Evolutionary conservation across 2,797 vertebrate genomes (phyloP).

Genomic region (Myotis myotis): DNA sequence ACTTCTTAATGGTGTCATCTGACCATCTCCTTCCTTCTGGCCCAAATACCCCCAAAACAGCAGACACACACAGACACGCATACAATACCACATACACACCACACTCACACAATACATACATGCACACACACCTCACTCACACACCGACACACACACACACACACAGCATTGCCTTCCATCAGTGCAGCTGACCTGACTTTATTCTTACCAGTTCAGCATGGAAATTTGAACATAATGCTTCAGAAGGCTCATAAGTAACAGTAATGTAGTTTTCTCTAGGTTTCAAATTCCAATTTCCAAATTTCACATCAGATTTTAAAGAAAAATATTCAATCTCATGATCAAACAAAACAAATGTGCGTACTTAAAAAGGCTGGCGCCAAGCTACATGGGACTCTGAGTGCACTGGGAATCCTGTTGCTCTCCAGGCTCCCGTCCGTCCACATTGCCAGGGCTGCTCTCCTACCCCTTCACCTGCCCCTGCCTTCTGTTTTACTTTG

Average conservation of each 20-base stretch:
- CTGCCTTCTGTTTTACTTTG: not conserved
- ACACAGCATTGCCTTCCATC: not conserved
- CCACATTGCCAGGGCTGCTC: not conserved
- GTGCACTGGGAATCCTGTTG: not conserved
- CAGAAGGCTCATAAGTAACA: slow-evolving; percentile 27
- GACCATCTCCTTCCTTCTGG: not conserved
- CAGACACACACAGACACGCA: not conserved
- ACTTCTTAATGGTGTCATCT: not conserved
- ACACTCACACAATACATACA: not conserved
- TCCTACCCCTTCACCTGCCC: not conserved
- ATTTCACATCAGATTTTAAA: not conserved
- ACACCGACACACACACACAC: not conserved
- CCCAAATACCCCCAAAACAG: not conserved
- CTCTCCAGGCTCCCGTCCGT: too few relatives aligned
- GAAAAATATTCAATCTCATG: not conserved
- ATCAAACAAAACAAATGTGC: slow-evolving; percentile 10
- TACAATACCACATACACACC: not conserved
- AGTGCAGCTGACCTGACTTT: not conserved
- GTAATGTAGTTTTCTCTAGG: not conserved
- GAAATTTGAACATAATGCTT: not conserved
- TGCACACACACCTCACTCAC: not conserved
- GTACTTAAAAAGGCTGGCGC: not conserved
- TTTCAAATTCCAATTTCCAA: slow-evolving; percentile 47
- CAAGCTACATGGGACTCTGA: not conserved
- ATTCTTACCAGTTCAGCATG: not conserved